A percentile compares a stretch with the other conserved stretches of the same genome.
Conservation (phyloP, 2,888 invertebrate genomes). For the Pinctada fucata region DNA sequence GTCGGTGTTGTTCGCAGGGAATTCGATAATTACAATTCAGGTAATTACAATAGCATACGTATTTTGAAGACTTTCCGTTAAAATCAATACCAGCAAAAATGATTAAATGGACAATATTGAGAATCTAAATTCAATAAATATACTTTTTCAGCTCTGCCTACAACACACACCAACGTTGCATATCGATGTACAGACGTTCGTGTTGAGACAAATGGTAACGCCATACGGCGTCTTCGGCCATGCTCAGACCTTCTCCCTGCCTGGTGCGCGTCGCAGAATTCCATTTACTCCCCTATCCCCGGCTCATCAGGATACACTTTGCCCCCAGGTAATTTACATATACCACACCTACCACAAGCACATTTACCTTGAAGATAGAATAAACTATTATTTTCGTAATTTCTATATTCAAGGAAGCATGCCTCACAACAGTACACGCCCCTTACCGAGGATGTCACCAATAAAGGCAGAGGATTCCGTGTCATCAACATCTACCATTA, state of each 20-base stretch:
- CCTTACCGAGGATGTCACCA: no score
- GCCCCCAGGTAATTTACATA: no score
- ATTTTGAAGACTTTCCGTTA: neutral
- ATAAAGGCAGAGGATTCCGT: no score
- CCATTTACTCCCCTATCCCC: neutral
- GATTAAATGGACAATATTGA: neutral
- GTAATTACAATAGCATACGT: neutral
- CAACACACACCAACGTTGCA: neutral
- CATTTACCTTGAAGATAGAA: no score
- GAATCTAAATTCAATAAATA: neutral
- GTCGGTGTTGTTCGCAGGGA: constrained; percentile 20
- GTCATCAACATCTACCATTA: no score
- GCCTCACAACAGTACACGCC: no score
- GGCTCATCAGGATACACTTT: no score
- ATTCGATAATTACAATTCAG: constrained; percentile 10
- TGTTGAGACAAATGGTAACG: neutral
- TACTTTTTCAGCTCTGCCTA: neutral
- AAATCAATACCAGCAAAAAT: neutral
- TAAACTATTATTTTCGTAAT: no score
- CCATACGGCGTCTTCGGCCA: neutral
- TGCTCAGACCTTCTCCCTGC: neutral
- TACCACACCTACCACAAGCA: no score
- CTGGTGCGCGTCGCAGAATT: neutral
- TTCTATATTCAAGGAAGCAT: no score
- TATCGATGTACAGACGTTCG: neutral